phyloP scores from a whole-genome alignment of 2,888 invertebrate species.

The Seira ritae region DNA sequence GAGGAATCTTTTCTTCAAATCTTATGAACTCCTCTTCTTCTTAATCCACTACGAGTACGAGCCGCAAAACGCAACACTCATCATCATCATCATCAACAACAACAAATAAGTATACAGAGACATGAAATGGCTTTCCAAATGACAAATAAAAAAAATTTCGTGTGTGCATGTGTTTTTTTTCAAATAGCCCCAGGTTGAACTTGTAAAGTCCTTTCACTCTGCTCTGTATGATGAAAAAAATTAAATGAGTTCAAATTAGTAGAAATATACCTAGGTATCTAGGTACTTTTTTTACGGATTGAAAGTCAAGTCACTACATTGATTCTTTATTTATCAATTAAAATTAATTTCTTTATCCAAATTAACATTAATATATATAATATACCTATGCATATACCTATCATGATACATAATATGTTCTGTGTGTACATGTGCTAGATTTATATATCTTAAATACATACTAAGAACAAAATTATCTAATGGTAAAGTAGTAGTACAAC shows the following conservation, averaged over 20 bases:
- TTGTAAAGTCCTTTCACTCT: neutral
- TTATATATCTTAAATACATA: neutral
- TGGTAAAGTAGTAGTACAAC: neutral
- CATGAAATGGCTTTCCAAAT: too few relatives aligned
- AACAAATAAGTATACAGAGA: too few relatives aligned
- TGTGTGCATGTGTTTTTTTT: neutral
- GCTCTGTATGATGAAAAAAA: neutral
- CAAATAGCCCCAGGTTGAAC: neutral
- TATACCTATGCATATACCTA: neutral
- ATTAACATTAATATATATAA: too few relatives aligned
- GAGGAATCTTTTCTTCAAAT: neutral
- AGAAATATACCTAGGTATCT: too few relatives aligned
- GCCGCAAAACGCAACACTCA: too few relatives aligned
- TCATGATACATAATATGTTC: neutral
- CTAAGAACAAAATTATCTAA: neutral
- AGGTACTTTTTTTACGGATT: neutral
- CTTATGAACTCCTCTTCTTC: neutral
- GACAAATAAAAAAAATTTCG: neutral
- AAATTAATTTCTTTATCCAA: constrained; percentile 16
- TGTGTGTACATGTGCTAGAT: too few relatives aligned
- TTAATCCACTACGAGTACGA: neutral
- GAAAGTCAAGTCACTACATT: constrained; percentile 19
- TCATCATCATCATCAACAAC: too few relatives aligned
- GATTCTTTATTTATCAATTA: constrained; percentile 17
- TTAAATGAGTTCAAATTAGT: too few relatives aligned